These are phyloP conservation scores for Cuculus canorus DNA, from an alignment of 2,797 vertebrate species.

Conservation along the genomic window DNA sequence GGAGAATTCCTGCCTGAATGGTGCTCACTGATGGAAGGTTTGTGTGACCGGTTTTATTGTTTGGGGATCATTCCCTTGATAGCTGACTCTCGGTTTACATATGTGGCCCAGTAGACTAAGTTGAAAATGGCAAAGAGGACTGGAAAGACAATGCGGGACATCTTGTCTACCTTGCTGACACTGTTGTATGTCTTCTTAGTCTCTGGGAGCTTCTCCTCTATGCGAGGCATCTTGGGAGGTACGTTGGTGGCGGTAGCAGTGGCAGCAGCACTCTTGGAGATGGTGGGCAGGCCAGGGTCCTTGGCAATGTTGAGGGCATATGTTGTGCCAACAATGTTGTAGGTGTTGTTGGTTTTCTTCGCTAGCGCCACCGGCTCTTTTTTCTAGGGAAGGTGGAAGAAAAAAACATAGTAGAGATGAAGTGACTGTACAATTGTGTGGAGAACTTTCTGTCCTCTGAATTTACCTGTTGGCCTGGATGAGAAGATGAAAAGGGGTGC, in stretches of 20 bases:
- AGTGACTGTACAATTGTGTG: not conserved
- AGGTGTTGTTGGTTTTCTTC: conserved; percentile 97
- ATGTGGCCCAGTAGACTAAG: conserved; percentile 97
- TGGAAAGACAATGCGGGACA: conserved; percentile 98
- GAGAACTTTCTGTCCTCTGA: not conserved
- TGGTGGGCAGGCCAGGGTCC: conserved; percentile 91
- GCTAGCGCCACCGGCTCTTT: conserved; percentile 90
- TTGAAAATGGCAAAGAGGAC: conserved; percentile 99
- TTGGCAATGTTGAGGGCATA: conserved; percentile 94
- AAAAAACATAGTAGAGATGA: conserved; percentile 15
- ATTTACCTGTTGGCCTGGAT: not conserved
- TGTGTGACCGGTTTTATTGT: conserved; percentile 78
- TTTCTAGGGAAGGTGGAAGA: conserved; percentile 84
- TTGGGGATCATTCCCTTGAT: conserved; percentile 93
- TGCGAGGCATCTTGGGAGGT: conserved; percentile 80
- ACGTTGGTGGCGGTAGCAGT: conserved; percentile 66
- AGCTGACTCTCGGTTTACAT: conserved; percentile 94
- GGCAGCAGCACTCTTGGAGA: conserved; percentile 87
- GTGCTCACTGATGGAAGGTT: conserved; percentile 57
- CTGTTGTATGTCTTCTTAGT: conserved; percentile 98
- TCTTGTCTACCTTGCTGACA: conserved; percentile 99
- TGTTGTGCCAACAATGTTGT: conserved; percentile 97
- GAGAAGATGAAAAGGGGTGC: not conserved
- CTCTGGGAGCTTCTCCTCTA: conserved; percentile 88
- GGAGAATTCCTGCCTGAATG: conserved; percentile 57